Conservation (phyloP, 2,888 invertebrate species). For the Choristoneura rosaceana region DNA sequence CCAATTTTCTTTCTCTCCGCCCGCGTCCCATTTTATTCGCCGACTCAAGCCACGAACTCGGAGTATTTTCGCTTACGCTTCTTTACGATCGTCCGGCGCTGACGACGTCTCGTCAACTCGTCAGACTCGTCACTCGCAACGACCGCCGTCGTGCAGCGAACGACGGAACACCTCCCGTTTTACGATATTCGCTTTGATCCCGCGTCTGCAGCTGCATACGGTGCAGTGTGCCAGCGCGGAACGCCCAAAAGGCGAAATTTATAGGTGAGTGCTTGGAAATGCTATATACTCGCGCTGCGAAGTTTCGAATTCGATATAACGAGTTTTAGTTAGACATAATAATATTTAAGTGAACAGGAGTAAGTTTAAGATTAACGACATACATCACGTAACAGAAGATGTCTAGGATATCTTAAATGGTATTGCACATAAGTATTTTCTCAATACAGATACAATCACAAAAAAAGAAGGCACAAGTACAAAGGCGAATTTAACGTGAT, state of each 20-base stretch:
- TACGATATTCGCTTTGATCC: conserved; percentile 41
- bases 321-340: conserved; percentile 30
- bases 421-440: no score
- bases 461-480: no score
- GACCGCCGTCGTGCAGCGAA: conserved; percentile 43
- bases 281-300: conserved; percentile 30
- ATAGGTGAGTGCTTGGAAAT: conserved; percentile 38
- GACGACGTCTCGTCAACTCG: conserved; percentile 34
- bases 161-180: conserved; percentile 36
- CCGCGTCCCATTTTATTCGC: background rate
- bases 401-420: no score
- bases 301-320: conserved; percentile 15
- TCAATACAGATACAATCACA: no score
- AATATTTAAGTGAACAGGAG: background rate
- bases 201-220: conserved; percentile 25
- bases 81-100: conserved; percentile 16
- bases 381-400: no score
- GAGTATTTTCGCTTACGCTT: conserved; percentile 50
- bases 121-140: conserved; percentile 25
- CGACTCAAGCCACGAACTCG: background rate
- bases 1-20: background rate
- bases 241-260: conserved; percentile 40
- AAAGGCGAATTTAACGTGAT: no score
- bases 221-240: conserved; percentile 12
- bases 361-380: background rate